Conservation (phyloP, 2,888 invertebrate genomes). For the Agriopis leucophaearia region DNA sequence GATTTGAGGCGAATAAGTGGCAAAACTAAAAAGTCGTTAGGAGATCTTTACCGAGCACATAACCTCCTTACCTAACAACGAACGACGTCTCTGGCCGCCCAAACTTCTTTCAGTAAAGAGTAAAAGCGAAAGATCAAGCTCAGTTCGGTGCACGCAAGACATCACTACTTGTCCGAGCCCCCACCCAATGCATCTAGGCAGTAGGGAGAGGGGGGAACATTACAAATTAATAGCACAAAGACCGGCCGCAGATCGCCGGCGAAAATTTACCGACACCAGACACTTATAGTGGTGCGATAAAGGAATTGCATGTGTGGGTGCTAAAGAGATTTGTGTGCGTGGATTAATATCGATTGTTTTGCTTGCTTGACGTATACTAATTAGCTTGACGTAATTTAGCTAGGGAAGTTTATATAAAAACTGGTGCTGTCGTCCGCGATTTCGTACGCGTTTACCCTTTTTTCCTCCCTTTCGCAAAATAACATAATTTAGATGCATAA, state of each 20-base stretch:
- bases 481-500: too few species aligned
- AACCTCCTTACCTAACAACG: neutral
- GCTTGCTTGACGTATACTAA: neutral
- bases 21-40: too few species aligned
- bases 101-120: neutral
- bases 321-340: slow-evolving; percentile 12
- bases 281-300: slow-evolving; percentile 74
- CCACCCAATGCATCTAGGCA: slow-evolving; percentile 71
- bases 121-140: slow-evolving; percentile 48
- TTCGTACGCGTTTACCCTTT: too few species aligned
- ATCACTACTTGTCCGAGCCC: slow-evolving; percentile 41
- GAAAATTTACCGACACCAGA: slow-evolving; percentile 83
- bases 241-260: slow-evolving; percentile 83
- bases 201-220: slow-evolving; percentile 73
- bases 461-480: too few species aligned
- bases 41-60: too few species aligned
- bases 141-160: slow-evolving; percentile 50
- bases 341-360: neutral
- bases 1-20: too few species aligned
- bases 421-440: too few species aligned
- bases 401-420: too few species aligned
- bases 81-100: neutral
- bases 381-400: too few species aligned
- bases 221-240: slow-evolving; percentile 87
- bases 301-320: slow-evolving; percentile 50